phyloP scores from a whole-genome alignment of 2,888 invertebrate species.

The Biston betularia region DNA sequence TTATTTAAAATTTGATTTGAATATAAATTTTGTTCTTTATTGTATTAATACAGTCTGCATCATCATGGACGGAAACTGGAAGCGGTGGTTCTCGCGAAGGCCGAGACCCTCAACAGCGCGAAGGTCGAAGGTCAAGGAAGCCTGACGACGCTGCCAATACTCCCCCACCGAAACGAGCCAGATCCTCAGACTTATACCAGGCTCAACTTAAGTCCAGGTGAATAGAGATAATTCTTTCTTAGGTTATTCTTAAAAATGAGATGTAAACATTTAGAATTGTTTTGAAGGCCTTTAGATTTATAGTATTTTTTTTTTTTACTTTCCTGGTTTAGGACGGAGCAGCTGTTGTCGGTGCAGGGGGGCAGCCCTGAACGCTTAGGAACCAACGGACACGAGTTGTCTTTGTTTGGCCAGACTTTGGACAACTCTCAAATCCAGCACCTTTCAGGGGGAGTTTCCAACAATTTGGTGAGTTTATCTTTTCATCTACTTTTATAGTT shows the following conservation, averaged over 20 bases:
- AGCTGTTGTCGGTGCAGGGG: constrained; percentile 73
- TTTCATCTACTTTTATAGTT: not conserved
- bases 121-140: constrained; percentile 83
- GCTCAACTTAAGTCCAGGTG: constrained; percentile 86
- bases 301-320: constrained; percentile 58
- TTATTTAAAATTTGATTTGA: too few species aligned
- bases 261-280: not conserved
- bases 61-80: constrained; percentile 82
- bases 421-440: constrained; percentile 90
- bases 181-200: constrained; percentile 89
- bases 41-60: constrained; percentile 66
- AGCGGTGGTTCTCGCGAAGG: constrained; percentile 77
- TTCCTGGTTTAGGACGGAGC: constrained; percentile 80
- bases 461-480: constrained; percentile 62
- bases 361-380: constrained; percentile 87
- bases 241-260: not conserved
- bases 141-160: constrained; percentile 80
- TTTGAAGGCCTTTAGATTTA: constrained; percentile 55
- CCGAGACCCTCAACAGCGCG: constrained; percentile 67
- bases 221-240: constrained; percentile 52
- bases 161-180: constrained; percentile 89
- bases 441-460: constrained; percentile 80
- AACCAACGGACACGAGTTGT: constrained; percentile 88
- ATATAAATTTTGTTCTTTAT: not conserved
- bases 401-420: constrained; percentile 91